phyloP scores from a whole-genome alignment of 2,888 invertebrate species.

The Ommatoiulus sabulosus region DNA sequence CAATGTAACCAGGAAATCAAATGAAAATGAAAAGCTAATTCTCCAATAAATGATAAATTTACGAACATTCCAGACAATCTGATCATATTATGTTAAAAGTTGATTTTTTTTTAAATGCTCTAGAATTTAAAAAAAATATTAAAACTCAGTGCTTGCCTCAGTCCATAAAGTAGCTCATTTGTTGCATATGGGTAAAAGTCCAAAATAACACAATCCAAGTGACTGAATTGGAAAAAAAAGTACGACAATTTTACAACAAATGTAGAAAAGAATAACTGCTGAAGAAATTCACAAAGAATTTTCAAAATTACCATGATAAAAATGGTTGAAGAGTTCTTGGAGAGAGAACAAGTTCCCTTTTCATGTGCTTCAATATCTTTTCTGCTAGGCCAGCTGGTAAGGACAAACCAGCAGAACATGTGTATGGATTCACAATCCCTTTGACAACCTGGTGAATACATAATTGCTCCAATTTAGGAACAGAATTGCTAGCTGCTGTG shows the following conservation, averaged over 20 bases:
- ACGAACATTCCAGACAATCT: too few species aligned
- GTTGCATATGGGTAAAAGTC: conserved; percentile 54
- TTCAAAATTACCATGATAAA: conserved; percentile 42
- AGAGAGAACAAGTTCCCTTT: conserved; percentile 10
- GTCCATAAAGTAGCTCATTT: conserved; percentile 39
- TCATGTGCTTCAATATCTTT: conserved; percentile 31
- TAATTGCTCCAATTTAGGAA: background rate
- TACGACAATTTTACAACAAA: background rate
- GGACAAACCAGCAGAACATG: background rate
- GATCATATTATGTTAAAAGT: too few species aligned
- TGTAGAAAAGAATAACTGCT: background rate
- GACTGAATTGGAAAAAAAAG: conserved; percentile 29
- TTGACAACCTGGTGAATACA: conserved; percentile 14
- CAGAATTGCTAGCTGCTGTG: background rate
- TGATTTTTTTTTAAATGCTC: background rate
- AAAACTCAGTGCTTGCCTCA: conserved; percentile 6
- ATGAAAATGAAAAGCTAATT: too few species aligned
- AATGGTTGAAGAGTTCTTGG: conserved; percentile 18
- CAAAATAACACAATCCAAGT: conserved; percentile 32
- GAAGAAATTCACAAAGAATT: background rate
- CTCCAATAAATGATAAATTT: too few species aligned
- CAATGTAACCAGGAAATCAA: background rate
- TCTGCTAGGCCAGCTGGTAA: conserved; percentile 25
- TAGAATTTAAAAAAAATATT: background rate
- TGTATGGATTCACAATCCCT: background rate